These are phyloP conservation scores for Notodonta ziczac DNA, from an alignment of 2,888 invertebrate genomes.

Conservation along the genomic window DNA sequence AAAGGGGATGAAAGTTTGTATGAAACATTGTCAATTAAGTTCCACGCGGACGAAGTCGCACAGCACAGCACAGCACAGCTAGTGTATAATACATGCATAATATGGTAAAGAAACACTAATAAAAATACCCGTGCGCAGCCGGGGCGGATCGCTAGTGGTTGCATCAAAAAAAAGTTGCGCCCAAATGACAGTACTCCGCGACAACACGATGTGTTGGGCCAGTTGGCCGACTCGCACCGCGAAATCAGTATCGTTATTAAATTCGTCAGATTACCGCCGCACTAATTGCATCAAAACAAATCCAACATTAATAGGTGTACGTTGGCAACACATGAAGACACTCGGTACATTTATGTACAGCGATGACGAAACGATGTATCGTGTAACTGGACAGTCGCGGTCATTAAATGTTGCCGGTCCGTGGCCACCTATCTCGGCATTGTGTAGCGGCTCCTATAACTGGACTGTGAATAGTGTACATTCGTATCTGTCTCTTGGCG, in stretches of 20 bases:
- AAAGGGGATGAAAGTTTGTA: too few species aligned
- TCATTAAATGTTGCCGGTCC: slow-evolving; percentile 82
- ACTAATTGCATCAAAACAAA: slow-evolving; percentile 6
- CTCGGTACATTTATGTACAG: slow-evolving; percentile 8
- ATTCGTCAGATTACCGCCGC: not conserved
- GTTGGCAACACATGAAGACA: slow-evolving; percentile 2
- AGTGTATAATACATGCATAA: too few species aligned
- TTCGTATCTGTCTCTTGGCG: slow-evolving; percentile 73
- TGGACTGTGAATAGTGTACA: slow-evolving; percentile 79
- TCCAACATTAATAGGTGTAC: slow-evolving; percentile 3
- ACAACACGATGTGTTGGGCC: too few species aligned
- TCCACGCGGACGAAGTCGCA: too few species aligned
- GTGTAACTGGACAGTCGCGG: slow-evolving; percentile 68
- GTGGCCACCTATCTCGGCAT: slow-evolving; percentile 65
- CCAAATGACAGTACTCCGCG: too few species aligned
- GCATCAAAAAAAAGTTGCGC: too few species aligned
- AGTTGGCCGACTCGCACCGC: too few species aligned
- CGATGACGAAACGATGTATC: slow-evolving; percentile 8
- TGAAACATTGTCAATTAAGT: too few species aligned
- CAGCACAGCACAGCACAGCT: too few species aligned
- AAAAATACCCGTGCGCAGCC: too few species aligned
- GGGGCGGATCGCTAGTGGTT: too few species aligned
- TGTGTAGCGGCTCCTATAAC: slow-evolving; percentile 81
- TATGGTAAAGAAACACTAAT: too few species aligned
- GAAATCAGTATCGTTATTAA: not conserved